phyloP scores from a whole-genome alignment of 64 coral and sea anemone genomes.

The Pocillopora damicornis region DNA sequence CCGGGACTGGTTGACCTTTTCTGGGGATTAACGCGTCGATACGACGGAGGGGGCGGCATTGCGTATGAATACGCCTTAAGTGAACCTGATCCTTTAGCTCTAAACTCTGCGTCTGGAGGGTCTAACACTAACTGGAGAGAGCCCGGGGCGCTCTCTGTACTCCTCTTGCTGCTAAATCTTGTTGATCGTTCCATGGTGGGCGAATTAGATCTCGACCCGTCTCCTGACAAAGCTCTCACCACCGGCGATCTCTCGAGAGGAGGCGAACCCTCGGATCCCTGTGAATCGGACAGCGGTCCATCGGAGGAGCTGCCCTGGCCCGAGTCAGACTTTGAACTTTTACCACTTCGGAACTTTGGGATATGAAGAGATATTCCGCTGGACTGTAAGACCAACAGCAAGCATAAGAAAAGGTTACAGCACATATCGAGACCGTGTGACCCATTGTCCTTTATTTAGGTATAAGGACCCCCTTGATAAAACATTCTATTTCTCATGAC shows the following conservation, averaged over 20 bases:
- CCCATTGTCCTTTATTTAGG: too few relatives aligned
- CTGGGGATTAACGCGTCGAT: conserved; percentile 61
- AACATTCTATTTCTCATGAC: too few relatives aligned
- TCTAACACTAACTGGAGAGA: conserved; percentile 39
- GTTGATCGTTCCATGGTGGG: conserved; percentile 44
- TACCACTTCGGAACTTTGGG: conserved; percentile 49
- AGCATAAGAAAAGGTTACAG: not conserved
- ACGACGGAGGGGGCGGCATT: conserved; percentile 91
- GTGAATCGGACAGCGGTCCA: conserved; percentile 43
- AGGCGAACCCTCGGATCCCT: conserved; percentile 34
- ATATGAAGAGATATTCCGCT: conserved; percentile 58
- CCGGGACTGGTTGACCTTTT: conserved; percentile 54
- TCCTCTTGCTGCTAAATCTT: conserved; percentile 17
- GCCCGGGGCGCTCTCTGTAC: conserved; percentile 5
- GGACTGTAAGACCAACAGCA: not conserved
- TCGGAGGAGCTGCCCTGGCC: conserved; percentile 43
- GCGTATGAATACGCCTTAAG: conserved; percentile 93
- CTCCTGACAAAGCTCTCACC: not conserved
- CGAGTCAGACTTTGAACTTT: conserved; percentile 51
- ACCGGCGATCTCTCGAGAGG: conserved; percentile 15
- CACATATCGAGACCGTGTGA: not conserved
- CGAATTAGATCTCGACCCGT: conserved; percentile 52
- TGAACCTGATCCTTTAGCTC: conserved; percentile 42
- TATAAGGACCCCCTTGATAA: too few relatives aligned
- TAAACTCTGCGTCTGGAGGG: conserved; percentile 44